phyloP scores from a whole-genome alignment of 2,888 invertebrate genomes.

The Metopia argyrocephala region DNA sequence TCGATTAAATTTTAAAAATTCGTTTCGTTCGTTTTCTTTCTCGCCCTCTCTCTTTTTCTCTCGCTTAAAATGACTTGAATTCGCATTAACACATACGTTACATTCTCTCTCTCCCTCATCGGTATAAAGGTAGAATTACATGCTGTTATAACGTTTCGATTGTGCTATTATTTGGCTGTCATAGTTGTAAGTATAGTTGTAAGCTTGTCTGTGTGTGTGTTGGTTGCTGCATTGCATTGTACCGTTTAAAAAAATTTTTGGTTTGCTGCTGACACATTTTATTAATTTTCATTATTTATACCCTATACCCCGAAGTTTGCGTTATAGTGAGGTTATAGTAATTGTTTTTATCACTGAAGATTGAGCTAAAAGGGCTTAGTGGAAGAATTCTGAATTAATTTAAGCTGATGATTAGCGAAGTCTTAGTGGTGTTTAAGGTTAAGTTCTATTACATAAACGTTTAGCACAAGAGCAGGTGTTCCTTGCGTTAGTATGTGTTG shows the following conservation, averaged over 20 bases:
- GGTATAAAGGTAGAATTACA: constrained; percentile 19
- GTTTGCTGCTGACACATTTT: constrained; percentile 59
- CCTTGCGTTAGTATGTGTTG: too few relatives aligned
- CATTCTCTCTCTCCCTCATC: not conserved
- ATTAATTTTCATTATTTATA: constrained; percentile 36
- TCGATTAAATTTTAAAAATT: constrained; percentile 40
- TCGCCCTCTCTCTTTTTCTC: not conserved
- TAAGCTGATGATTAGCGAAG: too few relatives aligned
- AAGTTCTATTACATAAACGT: too few relatives aligned
- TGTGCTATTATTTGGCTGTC: not conserved
- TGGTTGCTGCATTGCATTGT: constrained; percentile 38
- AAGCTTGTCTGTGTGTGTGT: not conserved
- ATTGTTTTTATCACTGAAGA: not conserved
- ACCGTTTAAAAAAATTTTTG: constrained; percentile 52
- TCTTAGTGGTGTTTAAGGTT: too few relatives aligned
- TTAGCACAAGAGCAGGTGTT: too few relatives aligned
- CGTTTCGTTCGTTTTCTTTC: not conserved
- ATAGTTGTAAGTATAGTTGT: constrained; percentile 15
- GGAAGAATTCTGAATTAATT: too few relatives aligned
- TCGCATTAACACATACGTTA: not conserved
- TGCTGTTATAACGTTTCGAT: constrained; percentile 34
- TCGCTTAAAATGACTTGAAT: too few relatives aligned
- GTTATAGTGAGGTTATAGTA: not conserved
- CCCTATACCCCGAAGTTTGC: not conserved
- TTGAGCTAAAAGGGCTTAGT: too few relatives aligned